Evolutionary conservation across 2,888 invertebrate species (phyloP).

Genomic region (Ophion ellenae): DNA sequence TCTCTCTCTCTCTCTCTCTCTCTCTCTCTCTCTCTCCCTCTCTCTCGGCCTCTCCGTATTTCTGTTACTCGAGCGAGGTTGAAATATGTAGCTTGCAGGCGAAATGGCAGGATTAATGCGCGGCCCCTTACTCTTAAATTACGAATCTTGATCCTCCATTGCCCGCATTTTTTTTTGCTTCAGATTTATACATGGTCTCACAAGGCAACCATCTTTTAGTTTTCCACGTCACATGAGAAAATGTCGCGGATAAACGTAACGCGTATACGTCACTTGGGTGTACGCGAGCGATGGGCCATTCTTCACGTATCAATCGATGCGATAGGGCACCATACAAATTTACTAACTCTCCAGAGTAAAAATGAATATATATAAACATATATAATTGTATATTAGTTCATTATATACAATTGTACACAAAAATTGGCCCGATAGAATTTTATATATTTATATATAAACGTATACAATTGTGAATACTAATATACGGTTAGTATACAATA

Average conservation of each 20-base stretch:
- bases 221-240: not conserved
- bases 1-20: constrained; percentile 25
- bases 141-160: constrained; percentile 33
- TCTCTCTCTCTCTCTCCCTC: not conserved
- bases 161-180: not conserved
- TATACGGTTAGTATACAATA: too few species aligned
- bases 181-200: not conserved
- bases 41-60: not conserved
- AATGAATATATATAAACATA: too few species aligned
- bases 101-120: constrained; percentile 45
- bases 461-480: too few species aligned
- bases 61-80: constrained; percentile 8
- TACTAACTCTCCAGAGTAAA: not conserved
- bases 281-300: not conserved
- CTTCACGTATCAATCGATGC: not conserved
- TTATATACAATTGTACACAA: too few species aligned
- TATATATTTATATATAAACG: too few species aligned
- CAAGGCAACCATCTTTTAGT: not conserved
- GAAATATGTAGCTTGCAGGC: constrained; percentile 19
- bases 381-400: too few species aligned
- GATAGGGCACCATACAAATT: not conserved
- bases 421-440: too few species aligned
- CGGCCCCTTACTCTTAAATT: constrained; percentile 34
- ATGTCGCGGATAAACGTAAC: not conserved
- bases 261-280: not conserved